Conservation (phyloP, 2,113 vertebrate genomes). For the Lampris incognitus region DNA sequence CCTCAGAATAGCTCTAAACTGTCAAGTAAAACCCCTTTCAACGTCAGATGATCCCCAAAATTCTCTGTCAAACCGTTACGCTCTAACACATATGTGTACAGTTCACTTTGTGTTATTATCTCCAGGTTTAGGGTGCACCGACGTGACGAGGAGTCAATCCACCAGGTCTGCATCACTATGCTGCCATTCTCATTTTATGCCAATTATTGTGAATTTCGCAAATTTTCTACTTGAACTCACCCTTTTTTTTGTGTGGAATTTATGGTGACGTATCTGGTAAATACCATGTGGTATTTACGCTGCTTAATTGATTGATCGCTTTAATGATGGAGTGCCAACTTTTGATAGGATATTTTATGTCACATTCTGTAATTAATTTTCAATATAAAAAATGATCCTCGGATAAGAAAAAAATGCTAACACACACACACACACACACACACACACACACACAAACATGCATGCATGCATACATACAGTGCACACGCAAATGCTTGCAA, state of each 20-base stretch:
- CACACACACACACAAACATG: slow-evolving; percentile 14
- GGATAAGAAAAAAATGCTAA: background rate
- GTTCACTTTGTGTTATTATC: background rate
- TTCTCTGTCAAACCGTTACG: slow-evolving; percentile 14
- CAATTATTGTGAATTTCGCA: slow-evolving; percentile 8
- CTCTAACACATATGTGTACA: background rate
- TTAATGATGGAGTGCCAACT: too few species aligned
- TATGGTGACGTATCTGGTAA: too few species aligned
- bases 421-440: slow-evolving; percentile 27
- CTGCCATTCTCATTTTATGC: background rate
- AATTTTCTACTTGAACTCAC: background rate
- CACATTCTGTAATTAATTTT: too few species aligned
- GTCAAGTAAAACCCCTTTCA: background rate
- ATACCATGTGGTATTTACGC: too few species aligned
- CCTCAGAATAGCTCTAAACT: too few species aligned
- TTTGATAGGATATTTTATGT: too few species aligned
- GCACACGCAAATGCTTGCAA: slow-evolving; percentile 3
- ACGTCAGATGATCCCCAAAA: background rate
- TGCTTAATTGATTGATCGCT: too few species aligned
- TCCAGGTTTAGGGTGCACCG: background rate
- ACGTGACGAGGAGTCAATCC: slow-evolving; percentile 9
- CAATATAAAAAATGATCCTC: too few species aligned
- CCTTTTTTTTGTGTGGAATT: background rate
- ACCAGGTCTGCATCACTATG: background rate
- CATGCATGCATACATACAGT: background rate